Percentiles rank a stretch among this genome's conserved stretches.
phyloP scores from a whole-genome alignment of 2,797 vertebrate genomes.

The Helarctos malayanus region DNA sequence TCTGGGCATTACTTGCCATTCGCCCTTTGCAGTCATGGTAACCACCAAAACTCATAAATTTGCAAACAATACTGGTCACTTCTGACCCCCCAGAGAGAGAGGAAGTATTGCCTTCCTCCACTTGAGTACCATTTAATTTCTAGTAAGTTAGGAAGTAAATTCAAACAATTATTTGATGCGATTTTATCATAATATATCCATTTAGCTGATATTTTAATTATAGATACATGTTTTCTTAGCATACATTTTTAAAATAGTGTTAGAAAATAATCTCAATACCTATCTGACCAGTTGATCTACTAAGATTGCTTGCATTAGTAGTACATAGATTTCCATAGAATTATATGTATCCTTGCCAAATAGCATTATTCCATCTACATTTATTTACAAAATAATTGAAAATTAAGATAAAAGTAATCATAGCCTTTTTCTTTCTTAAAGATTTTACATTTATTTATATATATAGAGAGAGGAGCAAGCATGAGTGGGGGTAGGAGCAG shows the following conservation, averaged over 20 bases:
- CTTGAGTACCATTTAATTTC: neutral
- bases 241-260: neutral
- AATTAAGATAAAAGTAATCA: neutral
- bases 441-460: neutral
- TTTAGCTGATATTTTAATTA: constrained; percentile 21
- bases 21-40: neutral
- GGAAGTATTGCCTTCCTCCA: neutral
- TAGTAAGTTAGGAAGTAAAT: neutral
- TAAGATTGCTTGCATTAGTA: neutral
- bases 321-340: neutral
- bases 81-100: neutral
- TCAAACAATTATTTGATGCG: neutral
- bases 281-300: neutral
- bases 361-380: neutral
- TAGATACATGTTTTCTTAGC: neutral
- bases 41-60: neutral
- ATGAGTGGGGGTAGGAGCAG: neutral
- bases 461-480: neutral
- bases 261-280: neutral
- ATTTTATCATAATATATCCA: neutral
- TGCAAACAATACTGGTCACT: neutral
- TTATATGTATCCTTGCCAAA: neutral
- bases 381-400: constrained; percentile 28
- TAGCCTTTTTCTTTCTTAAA: neutral
- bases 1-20: neutral